Conservation (phyloP, 2,797 vertebrate species). For the Cottoperca gobio region DNA sequence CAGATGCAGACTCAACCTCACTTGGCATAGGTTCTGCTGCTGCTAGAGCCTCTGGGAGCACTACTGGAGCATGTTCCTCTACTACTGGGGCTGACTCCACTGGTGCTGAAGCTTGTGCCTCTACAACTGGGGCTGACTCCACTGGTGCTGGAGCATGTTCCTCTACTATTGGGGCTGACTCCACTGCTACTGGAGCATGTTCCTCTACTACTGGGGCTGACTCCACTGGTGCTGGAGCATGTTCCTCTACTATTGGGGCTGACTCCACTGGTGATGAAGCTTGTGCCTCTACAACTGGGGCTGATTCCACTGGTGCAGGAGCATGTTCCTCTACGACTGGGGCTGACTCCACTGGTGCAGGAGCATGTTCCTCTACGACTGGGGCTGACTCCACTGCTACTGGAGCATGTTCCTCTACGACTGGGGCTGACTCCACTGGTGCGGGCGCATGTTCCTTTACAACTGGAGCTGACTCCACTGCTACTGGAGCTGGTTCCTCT, state of each 20-base stretch:
- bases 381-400: not conserved
- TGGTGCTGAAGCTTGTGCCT: constrained; percentile 30
- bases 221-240: not conserved
- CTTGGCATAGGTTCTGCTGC: constrained; percentile 31
- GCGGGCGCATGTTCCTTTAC: not conserved
- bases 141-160: constrained; percentile 1
- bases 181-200: not conserved
- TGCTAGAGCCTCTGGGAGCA: constrained; percentile 4
- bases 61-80: constrained; percentile 11
- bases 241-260: not conserved
- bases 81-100: not conserved
- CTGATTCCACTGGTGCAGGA: not conserved
- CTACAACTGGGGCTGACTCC: constrained; percentile 29
- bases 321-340: not conserved
- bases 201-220: constrained; percentile 4
- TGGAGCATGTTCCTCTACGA: not conserved
- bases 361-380: not conserved
- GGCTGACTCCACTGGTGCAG: not conserved
- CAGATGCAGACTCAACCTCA: constrained; percentile 32
- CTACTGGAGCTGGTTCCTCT: constrained; percentile 21
- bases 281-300: constrained; percentile 19
- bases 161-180: not conserved
- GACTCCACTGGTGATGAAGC: not conserved
- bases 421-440: not conserved
- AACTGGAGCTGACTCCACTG: not conserved